Percentiles rank a stretch among this genome's conserved stretches.
Evolutionary conservation across 2,113 vertebrate genomes (phyloP).

Genomic region (Cromileptes altivelis): DNA sequence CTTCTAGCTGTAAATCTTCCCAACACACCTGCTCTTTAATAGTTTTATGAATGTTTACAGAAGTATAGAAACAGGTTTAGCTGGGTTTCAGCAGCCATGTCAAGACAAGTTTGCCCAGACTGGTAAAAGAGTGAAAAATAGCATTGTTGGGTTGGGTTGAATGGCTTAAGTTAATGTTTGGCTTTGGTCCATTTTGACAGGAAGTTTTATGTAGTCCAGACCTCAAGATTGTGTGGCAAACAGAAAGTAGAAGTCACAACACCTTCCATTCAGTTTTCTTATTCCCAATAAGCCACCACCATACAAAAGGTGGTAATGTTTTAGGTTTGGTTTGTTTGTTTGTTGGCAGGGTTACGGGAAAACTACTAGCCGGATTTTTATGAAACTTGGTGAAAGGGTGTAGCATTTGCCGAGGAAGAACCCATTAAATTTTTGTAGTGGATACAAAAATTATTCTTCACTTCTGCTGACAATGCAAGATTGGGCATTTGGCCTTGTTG

Average conservation of each 20-base stretch:
- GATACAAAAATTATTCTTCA: too few species aligned
- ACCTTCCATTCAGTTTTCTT: background rate
- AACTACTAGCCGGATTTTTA: too few species aligned
- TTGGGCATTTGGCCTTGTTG: too few species aligned
- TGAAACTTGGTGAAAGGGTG: too few species aligned
- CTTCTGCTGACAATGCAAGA: too few species aligned
- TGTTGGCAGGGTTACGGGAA: too few species aligned
- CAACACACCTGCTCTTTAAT: background rate
- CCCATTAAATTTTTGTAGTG: too few species aligned
- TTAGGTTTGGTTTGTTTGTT: too few species aligned
- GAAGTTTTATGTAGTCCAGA: constrained; percentile 36
- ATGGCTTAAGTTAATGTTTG: constrained; percentile 42
- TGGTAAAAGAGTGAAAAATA: constrained; percentile 48
- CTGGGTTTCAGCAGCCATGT: constrained; percentile 13
- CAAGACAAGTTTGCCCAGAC: constrained; percentile 21
- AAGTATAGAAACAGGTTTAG: background rate
- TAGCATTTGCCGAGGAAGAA: too few species aligned
- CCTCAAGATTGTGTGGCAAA: constrained; percentile 19
- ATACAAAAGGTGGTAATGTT: too few species aligned
- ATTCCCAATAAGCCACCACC: background rate
- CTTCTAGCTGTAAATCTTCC: background rate
- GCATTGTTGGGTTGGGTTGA: constrained; percentile 37
- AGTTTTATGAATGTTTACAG: background rate
- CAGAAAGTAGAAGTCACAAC: constrained; percentile 1
- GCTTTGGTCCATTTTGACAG: constrained; percentile 44